phyloP scores from a whole-genome alignment of 2,113 vertebrate genomes.

The Callaeas wilsoni region DNA sequence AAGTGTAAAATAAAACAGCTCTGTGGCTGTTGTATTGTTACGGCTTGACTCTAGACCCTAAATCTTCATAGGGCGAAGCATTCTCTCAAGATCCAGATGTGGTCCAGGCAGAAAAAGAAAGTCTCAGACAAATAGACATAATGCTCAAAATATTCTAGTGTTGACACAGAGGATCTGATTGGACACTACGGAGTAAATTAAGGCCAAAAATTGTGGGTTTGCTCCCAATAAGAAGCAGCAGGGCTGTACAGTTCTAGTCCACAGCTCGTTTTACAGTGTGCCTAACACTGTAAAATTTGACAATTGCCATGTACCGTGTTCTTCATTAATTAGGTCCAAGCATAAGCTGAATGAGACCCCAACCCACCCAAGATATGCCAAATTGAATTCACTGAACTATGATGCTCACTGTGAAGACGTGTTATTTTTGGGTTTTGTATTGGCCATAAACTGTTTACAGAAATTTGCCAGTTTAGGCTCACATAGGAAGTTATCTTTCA shows the following conservation, averaged over 20 bases:
- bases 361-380: neutral
- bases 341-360: neutral
- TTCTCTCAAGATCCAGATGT: neutral
- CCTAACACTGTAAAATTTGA: neutral
- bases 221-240: neutral
- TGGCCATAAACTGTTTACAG: neutral
- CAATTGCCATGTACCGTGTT: neutral
- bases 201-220: neutral
- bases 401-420: neutral
- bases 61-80: neutral
- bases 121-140: neutral
- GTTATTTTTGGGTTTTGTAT: neutral
- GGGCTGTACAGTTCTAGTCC: neutral
- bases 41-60: neutral
- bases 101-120: neutral
- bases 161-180: neutral
- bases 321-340: neutral
- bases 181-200: neutral
- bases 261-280: neutral
- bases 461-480: neutral
- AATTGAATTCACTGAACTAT: neutral
- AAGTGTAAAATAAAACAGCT: neutral
- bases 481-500: neutral
- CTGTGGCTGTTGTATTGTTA: neutral
- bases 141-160: neutral